A percentile compares a stretch with the other conserved stretches of the same genome.
These are phyloP conservation scores for Rostratula benghalensis DNA, from an alignment of 2,113 vertebrate species.

Conservation along the genomic window DNA sequence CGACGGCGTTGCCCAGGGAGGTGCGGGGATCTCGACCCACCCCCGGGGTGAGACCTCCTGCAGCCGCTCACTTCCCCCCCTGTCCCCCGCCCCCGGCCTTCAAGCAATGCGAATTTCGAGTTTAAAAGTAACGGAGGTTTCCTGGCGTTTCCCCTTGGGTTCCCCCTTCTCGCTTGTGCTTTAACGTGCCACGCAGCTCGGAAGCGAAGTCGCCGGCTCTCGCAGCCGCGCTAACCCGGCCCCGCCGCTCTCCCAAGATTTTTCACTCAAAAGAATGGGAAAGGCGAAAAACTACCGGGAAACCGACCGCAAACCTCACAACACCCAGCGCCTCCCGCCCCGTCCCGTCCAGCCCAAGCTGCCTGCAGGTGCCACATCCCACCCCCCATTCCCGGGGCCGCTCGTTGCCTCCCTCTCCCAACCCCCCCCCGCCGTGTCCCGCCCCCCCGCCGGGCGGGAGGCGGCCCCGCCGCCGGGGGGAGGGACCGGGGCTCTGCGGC, in stretches of 20 bases:
- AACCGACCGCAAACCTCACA: too few species aligned
- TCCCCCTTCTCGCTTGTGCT: background rate
- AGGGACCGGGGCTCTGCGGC: background rate
- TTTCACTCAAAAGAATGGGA: background rate
- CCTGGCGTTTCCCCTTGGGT: background rate
- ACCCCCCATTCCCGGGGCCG: too few species aligned
- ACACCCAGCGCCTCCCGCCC: too few species aligned
- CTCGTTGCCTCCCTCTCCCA: too few species aligned
- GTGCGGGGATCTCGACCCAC: rapidly evolving
- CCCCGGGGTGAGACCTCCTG: rapidly evolving
- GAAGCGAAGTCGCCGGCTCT: background rate
- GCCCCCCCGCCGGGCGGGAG: background rate
- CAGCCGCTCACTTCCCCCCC: too few species aligned
- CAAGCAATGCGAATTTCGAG: rapidly evolving
- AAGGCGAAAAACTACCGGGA: background rate
- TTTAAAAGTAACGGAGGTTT: background rate
- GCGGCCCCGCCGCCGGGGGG: background rate
- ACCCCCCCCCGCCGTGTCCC: too few species aligned
- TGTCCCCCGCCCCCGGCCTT: background rate
- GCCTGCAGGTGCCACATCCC: too few species aligned
- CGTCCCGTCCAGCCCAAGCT: too few species aligned
- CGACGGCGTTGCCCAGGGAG: background rate
- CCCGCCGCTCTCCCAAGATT: background rate
- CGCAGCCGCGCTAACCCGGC: background rate
- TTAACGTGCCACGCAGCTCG: background rate